Percentiles rank a stretch among this genome's conserved stretches.
These are phyloP conservation scores for Stenolophus ochropezus DNA, from an alignment of 2,888 invertebrate species.

Conservation along the genomic window DNA sequence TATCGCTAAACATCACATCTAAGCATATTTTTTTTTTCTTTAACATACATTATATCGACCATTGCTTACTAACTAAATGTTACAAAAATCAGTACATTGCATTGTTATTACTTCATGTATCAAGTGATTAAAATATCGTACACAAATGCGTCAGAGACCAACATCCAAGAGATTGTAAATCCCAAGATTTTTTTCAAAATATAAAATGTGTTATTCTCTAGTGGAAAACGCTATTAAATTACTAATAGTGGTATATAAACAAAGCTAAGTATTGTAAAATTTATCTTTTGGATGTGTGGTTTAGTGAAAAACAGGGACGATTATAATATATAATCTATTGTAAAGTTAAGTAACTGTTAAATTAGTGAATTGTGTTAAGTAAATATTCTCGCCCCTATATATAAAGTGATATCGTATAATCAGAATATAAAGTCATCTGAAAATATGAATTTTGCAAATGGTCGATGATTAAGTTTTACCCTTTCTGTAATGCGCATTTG, in stretches of 20 bases:
- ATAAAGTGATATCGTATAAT: conserved; percentile 20
- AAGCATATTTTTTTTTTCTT: conserved; percentile 23
- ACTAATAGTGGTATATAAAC: conserved; percentile 11
- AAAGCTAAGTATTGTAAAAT: conserved; percentile 22
- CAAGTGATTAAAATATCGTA: background rate
- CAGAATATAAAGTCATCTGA: conserved; percentile 23
- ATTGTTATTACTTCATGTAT: background rate
- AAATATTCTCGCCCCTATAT: conserved; percentile 9
- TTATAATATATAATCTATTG: conserved; percentile 33
- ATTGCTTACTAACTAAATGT: conserved; percentile 30
- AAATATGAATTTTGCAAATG: conserved; percentile 39
- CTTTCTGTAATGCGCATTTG: conserved; percentile 35
- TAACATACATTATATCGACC: conserved; percentile 32
- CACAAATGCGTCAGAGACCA: conserved; percentile 33
- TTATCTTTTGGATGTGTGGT: conserved; percentile 41
- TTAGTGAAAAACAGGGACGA: conserved; percentile 24
- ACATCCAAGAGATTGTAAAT: conserved; percentile 31
- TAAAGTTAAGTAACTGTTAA: conserved; percentile 11
- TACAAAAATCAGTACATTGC: background rate
- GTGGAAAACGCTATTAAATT: conserved; percentile 34
- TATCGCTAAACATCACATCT: conserved; percentile 35
- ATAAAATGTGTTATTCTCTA: background rate
- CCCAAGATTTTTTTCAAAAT: background rate
- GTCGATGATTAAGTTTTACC: conserved; percentile 29
- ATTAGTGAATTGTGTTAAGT: conserved; percentile 13